These are phyloP conservation scores for Periophthalmodon schlosseri DNA, from an alignment of 2,113 vertebrate species.

Conservation along the genomic window DNA sequence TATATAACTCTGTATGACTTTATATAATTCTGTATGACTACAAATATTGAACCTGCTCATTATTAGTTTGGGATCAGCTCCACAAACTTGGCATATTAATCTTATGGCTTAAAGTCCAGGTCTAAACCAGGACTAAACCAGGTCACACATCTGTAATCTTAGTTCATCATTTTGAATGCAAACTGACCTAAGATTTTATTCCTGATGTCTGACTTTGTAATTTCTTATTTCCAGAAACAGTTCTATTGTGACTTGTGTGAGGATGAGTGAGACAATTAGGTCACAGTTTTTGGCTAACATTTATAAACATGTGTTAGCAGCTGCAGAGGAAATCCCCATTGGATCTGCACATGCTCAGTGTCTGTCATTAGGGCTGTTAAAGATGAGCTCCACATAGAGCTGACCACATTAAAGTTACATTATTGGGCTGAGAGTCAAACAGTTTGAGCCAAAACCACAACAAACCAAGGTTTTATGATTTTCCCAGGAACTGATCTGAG, in stretches of 20 bases:
- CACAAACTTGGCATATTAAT: too few relatives aligned
- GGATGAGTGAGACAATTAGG: conserved; percentile 36
- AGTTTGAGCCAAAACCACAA: background rate
- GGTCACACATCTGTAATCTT: too few relatives aligned
- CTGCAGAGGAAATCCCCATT: conserved; percentile 61
- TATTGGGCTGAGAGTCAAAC: background rate
- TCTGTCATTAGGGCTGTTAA: conserved; percentile 4
- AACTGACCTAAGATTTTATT: too few relatives aligned
- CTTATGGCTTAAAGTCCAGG: too few relatives aligned
- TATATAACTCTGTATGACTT: too few relatives aligned
- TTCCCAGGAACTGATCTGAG: background rate
- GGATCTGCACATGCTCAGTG: conserved; percentile 34
- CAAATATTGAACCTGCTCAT: too few relatives aligned
- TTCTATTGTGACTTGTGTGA: background rate
- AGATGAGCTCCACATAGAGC: background rate
- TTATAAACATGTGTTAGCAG: conserved; percentile 42
- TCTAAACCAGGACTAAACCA: too few relatives aligned
- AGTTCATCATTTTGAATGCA: too few relatives aligned
- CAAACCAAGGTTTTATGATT: background rate
- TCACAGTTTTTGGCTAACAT: conserved; percentile 2
- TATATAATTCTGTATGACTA: too few relatives aligned
- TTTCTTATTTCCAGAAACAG: too few relatives aligned
- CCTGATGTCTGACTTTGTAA: too few relatives aligned
- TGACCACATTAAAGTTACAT: background rate
- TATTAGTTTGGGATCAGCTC: too few relatives aligned